Base-by-base conservation (phyloP, 1,140 invertebrate species). In the Leucophenga varia region DNA sequence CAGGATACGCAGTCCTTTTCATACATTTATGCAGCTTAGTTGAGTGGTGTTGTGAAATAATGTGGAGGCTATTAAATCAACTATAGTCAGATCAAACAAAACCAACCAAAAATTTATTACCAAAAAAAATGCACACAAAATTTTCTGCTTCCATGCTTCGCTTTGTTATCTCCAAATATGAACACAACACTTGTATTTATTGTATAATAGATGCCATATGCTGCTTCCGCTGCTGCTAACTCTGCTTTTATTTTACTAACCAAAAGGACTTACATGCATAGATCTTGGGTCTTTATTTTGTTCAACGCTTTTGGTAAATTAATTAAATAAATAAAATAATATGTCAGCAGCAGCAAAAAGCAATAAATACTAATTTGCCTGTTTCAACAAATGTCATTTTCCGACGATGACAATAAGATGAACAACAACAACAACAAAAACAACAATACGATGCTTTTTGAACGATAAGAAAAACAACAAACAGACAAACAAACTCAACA, bases 311-410 rank as follows among this genome's bases (percentile, higher is more conserved):
- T 63, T 67, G 60, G 63, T 59, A 63, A 65, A 65, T 65, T 65
- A 65, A 65, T 65, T 65, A 65, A 65, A 67, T 63, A 65, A 65
- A 65, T 65, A 65, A 65, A 65, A 65, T 65, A 65, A 65, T 65
- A 65, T 65, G 63, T 65, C 63, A 65, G 63, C 59, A 65, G 35
- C 39, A 52, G 54, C 53, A 59, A 49, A 61, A 57, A 50, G 59
- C 64, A 63, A 63, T 67, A 67, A 67, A 67, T 67, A 67, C 63
- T 67, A 67, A 67, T 67, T 65, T 67, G 63, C 63, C 63, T 67
- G 63, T 67, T 67, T 67, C 64, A 67, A 67, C 64, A 67, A 67
- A 67, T 67, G 59, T 67, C 64, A 59, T 67, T 54, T 67, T 63
- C 67, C 56, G 45, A 50, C 43, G 49, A 52, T 63, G 56, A 63